Evolutionary conservation across 1,140 invertebrate genomes (phyloP).

Genomic region (Eumaeus atala): DNA sequence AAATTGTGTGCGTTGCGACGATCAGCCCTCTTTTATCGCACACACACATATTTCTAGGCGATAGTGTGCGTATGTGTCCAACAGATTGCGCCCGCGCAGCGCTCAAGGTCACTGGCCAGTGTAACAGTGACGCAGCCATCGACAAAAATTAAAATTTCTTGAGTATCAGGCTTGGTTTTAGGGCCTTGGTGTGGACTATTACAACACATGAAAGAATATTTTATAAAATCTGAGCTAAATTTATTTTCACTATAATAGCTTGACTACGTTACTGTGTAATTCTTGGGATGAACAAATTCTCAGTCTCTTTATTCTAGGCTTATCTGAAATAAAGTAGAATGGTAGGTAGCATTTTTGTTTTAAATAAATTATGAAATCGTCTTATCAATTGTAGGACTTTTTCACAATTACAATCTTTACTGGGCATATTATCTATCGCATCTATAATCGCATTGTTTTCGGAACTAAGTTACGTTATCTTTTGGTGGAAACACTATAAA

Average conservation of each 20-base stretch:
- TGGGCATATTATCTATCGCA: too few species aligned
- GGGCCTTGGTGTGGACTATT: conserved; percentile 12
- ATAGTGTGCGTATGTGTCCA: conserved; percentile 42
- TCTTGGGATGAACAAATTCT: too few species aligned
- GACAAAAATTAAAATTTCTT: conserved; percentile 50
- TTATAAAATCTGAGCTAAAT: conserved; percentile 1
- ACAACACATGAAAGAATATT: conserved; percentile 9
- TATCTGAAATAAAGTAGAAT: too few species aligned
- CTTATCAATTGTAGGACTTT: too few species aligned
- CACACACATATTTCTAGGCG: conserved; percentile 20
- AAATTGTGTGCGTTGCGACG: conserved; percentile 27
- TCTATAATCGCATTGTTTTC: too few species aligned
- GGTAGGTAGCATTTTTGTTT: too few species aligned
- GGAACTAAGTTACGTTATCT: too few species aligned
- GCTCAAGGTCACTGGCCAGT: conserved; percentile 67
- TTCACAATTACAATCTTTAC: too few species aligned
- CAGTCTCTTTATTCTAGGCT: too few species aligned
- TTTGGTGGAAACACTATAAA: too few species aligned
- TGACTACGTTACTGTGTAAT: too few species aligned
- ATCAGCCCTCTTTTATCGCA: conserved; percentile 38
- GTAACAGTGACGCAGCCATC: conserved; percentile 39
- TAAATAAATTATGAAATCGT: too few species aligned
- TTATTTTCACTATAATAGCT: background rate
- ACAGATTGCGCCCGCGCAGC: conserved; percentile 56
- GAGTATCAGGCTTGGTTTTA: conserved; percentile 26